Base-by-base conservation (phyloP, 2,113 vertebrate species). In the Turnix velox region DNA sequence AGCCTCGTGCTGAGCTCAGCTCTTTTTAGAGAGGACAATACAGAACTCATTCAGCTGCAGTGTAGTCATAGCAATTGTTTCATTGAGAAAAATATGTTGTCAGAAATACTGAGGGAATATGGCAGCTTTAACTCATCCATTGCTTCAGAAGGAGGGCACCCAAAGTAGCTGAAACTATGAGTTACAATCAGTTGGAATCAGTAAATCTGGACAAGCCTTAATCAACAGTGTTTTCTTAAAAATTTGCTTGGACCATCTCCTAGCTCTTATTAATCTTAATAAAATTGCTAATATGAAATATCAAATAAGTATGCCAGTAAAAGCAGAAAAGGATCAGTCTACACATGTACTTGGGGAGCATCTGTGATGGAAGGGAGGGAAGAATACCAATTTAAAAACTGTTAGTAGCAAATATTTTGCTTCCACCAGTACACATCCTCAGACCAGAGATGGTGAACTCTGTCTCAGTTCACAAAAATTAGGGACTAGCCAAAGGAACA, bases 31-130 rank as follows among this genome's bases (percentile, higher is more conserved):
- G 65, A 66, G 71, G 35, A 73, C 74, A 74, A 55, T 52, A 59
- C 19, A 0, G 74, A 85, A 73, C 89, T 76, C 62, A 49, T 92
- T 93, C 84, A 95, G 5, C 58, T 87, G 63, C 66, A 90, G 66
- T 48, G 78, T 9, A 74, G 81, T 78, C 87, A 69, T 10, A 89
- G 78, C 67, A 71, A 67, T 91, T 80, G 78, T 89, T 96, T 92
- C 82, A 77, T 30, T 67, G 46, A 93, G 78, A 69, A 72, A 96
- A 94, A 85, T 46, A 55, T 3, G 28, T 24, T 87, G 37, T 37
- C 48, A 61, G 51, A 43, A 79, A 91, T 87, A 59, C 49, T 40
- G 23, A 25, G 2, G 49, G 37, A 69, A 62, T 31, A 55, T 4
- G 77, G 40, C 39, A 67, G 62, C 58, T 68, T 84, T 46, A 43